Evolutionary conservation across 2,888 invertebrate species (phyloP), one percentile per base, ranked within the genome.

Genomic region (Pseudococcus jackbeardsleyi): DNA sequence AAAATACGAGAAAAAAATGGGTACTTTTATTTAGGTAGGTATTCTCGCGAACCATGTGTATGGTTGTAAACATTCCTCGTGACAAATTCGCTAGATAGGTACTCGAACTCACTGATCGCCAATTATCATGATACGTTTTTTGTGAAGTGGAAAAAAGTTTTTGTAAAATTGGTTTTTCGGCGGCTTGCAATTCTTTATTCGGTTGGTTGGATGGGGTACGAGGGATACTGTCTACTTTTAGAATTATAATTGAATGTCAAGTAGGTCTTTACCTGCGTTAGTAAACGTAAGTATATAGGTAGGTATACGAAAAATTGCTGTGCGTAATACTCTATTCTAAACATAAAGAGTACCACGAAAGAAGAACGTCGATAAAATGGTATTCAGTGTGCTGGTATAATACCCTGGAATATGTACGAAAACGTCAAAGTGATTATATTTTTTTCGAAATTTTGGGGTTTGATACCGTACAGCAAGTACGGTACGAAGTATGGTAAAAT

Each of bases 391-490:
- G 46, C 4, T 50, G 6, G 54, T 11, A 15, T 54, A 54, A 50
- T 50, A 50, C 48, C 26, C 46, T 42, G 50, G 84, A 54, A 64
- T 39, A 64, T 84, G 84, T 88, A 64, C 50, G 68, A 64, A n/a
- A 88, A 84, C 50, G 33, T 72, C n/a, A 54, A 68, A 84, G 84
- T 84, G 46, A 72, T 88, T 15, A 84, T 88, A 33, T 46, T 48
- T n/a, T 26, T 88, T 48, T 88, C 88, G 3, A 39, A 50, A 77
- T 33, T 88, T 39, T 88, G 88, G 88, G 88, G 88, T 19, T 72
- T 88, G 42, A 46, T 88, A n/a, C 85, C 85, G 39, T 77, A 64
- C 72, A 48, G 85, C 50, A 39, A 50, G 9, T 64, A 64, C 26
- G 88, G 84, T n/a, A 59, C 33, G 6, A 85, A 85, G 17, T 42